Evolutionary conservation across 2,888 invertebrate species (phyloP).

Genomic region (Dasypogon diadema): DNA sequence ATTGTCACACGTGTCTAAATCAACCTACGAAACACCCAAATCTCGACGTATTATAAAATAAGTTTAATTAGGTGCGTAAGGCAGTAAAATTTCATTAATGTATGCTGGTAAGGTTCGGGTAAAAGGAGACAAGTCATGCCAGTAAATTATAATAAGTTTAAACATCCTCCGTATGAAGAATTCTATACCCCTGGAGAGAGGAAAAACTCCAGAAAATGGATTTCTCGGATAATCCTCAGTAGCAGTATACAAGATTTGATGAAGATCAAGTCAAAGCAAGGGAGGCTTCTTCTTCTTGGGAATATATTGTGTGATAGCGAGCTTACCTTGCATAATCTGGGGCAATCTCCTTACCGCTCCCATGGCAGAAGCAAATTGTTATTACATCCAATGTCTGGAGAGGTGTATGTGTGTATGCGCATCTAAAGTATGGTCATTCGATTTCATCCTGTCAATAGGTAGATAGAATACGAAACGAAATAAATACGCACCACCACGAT

Average conservation of each 20-base stretch:
- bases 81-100: background rate
- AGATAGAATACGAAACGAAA: background rate
- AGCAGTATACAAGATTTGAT: constrained; percentile 39
- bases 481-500: constrained; percentile 5
- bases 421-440: constrained; percentile 32
- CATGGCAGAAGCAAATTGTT: constrained; percentile 18
- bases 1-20: too few relatives aligned
- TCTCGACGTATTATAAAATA: background rate
- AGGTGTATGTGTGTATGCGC: background rate
- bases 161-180: background rate
- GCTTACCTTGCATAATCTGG: constrained; percentile 36
- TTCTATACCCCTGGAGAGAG: background rate
- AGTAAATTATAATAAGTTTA: background rate
- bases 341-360: constrained; percentile 24
- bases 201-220: background rate
- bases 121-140: background rate
- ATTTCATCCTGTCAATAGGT: constrained; percentile 41
- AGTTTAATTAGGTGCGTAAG: background rate
- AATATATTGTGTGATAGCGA: constrained; percentile 27
- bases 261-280: background rate
- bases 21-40: background rate
- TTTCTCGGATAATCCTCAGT: constrained; percentile 17
- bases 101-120: background rate
- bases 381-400: constrained; percentile 6
- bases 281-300: constrained; percentile 10